Percentiles rank a stretch among this genome's conserved stretches.
phyloP scores from a whole-genome alignment of 1,140 invertebrate genomes.

The Homalodisca vitripennis region DNA sequence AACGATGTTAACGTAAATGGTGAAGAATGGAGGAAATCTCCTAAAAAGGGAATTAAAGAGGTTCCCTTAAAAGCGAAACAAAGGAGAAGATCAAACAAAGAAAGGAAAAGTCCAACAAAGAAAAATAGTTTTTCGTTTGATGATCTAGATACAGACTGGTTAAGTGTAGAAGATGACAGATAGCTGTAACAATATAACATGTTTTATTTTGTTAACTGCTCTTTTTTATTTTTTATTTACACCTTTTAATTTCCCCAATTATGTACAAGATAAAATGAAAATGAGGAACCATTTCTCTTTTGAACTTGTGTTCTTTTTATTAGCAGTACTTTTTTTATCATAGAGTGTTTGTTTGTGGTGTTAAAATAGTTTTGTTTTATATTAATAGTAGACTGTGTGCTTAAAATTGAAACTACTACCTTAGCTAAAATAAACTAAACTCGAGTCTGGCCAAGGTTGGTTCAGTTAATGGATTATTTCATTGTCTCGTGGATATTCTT shows the following conservation, averaged over 20 bases:
- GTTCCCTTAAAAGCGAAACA: not conserved
- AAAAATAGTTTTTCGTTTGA: conserved; percentile 12
- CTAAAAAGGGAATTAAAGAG: not conserved
- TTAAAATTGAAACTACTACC: too few relatives aligned
- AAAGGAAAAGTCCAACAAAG: conserved; percentile 2
- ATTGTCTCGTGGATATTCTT: too few relatives aligned
- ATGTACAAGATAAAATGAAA: too few relatives aligned
- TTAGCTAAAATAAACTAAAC: too few relatives aligned
- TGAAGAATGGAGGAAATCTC: not conserved
- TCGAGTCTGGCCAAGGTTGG: too few relatives aligned
- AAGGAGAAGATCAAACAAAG: not conserved
- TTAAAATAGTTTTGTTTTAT: too few relatives aligned
- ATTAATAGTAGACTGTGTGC: too few relatives aligned
- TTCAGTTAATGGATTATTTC: too few relatives aligned
- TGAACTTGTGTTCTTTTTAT: too few relatives aligned
- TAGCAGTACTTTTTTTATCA: too few relatives aligned
- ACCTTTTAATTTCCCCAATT: not conserved
- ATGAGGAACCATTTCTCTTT: too few relatives aligned
- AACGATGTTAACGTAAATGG: not conserved
- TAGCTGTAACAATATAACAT: conserved; percentile 11
- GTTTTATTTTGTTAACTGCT: not conserved
- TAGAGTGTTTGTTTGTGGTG: too few relatives aligned
- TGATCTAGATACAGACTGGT: conserved; percentile 16
- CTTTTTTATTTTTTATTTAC: not conserved
- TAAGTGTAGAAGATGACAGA: not conserved